Base-by-base conservation (phyloP, 2,113 vertebrate genomes). In the Elanoides forficatus region DNA sequence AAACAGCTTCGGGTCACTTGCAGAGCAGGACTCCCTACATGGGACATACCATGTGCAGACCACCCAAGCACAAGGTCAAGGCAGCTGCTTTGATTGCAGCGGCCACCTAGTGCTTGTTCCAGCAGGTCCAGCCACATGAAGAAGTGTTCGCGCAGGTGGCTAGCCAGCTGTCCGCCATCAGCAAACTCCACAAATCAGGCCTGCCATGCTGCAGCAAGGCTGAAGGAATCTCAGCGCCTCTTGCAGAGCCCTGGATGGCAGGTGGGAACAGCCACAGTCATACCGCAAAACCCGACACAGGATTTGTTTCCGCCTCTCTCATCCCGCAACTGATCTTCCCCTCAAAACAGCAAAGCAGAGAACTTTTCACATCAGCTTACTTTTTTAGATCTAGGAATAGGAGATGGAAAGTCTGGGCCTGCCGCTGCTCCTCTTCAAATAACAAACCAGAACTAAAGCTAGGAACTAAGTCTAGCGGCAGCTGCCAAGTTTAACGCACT, bases 251-350 rank as follows among this genome's bases (percentile, higher is more conserved):
- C 32, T 32, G 47, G 29, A 18, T 21, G 38, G 55, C 72, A 87
- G 22, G 15, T 26, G 30, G 15, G 26, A 80, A 26, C 53, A 74
- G 55, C 20, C 66, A 45, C 50, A 38, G 25, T 17, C 52, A 55
- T 5, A 42, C 11, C 2, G 2, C 30, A 75, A 75, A 93, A 48
- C 16, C 34, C 1, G 0, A 13, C 5, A 16, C 0, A 4, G 34
- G 30, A 58, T 53, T 83, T 60, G 30, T 36, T 47, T n/a, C 76
- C 42, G 50, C 10, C 5, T 47, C 53, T 73, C 36, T 47, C 66
- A 52, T 20, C 32, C 29, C 1, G 1, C 34, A 55, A 29, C 30
- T 22, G 40, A 71, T 58, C 50, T 70, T 47, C 36, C 53, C 36
- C 48, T 76, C 67, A 55, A 43, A 88, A 52, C 12, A 58, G 25